These are phyloP conservation scores for Slavum lentiscoides DNA, from an alignment of 2,888 invertebrate species.

Conservation along the genomic window DNA sequence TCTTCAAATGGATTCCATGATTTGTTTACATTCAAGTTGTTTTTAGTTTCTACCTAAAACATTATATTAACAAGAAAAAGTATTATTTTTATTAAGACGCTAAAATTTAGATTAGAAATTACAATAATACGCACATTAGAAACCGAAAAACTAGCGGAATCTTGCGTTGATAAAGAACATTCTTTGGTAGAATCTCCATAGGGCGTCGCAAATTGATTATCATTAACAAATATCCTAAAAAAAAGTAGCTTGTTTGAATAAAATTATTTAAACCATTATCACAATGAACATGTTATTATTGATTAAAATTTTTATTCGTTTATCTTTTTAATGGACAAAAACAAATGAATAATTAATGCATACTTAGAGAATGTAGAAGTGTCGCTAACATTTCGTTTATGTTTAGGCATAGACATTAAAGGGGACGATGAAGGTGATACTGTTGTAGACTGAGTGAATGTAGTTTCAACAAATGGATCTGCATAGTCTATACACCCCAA, in stretches of 20 bases:
- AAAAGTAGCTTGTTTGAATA: conserved; percentile 19
- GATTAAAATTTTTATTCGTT: conserved; percentile 1
- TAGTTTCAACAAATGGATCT: conserved; percentile 49
- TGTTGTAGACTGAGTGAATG: conserved; percentile 40
- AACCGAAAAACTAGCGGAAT: conserved; percentile 6
- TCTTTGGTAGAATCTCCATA: conserved; percentile 71
- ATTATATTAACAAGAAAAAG: conserved; percentile 56
- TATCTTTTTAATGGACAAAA: conserved; percentile 22
- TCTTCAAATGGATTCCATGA: conserved; percentile 87
- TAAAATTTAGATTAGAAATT: not conserved
- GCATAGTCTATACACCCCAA: conserved; percentile 26
- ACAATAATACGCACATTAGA: conserved; percentile 29
- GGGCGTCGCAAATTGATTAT: conserved; percentile 75
- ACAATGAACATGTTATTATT: not conserved
- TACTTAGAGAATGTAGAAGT: conserved; percentile 82
- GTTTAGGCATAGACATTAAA: conserved; percentile 58
- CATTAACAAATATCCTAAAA: conserved; percentile 72
- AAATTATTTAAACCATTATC: conserved; percentile 1
- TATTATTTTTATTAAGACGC: not conserved
- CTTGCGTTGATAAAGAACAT: conserved; percentile 57
- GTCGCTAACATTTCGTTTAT: conserved; percentile 81
- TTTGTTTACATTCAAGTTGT: conserved; percentile 65
- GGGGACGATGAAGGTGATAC: conserved; percentile 45
- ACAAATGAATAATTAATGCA: conserved; percentile 54
- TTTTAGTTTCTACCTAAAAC: conserved; percentile 56